Percentiles rank a stretch among this genome's conserved stretches.
These are phyloP conservation scores for Alligator mississippiensis DNA, from an alignment of 2,113 vertebrate genomes.

Conservation along the genomic window DNA sequence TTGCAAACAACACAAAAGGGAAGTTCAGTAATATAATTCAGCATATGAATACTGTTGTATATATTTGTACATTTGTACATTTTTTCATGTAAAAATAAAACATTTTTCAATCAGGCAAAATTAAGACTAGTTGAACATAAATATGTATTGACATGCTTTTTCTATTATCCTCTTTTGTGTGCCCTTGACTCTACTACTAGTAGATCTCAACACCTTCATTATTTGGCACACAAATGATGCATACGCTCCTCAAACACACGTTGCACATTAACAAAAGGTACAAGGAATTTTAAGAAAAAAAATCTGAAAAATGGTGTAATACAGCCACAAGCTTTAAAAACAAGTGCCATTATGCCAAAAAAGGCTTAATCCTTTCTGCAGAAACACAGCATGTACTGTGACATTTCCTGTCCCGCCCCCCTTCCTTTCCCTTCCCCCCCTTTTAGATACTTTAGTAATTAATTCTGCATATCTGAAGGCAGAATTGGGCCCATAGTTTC, in stretches of 20 bases:
- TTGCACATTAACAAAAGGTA: constrained; percentile 41
- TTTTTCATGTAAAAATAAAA: not conserved
- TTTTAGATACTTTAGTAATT: not conserved
- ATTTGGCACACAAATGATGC: constrained; percentile 30
- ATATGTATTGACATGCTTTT: not conserved
- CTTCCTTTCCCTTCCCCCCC: not conserved
- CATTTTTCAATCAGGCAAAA: not conserved
- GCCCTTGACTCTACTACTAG: not conserved
- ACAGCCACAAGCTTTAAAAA: constrained; percentile 35
- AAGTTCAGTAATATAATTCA: not conserved
- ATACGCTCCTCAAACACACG: constrained; percentile 30
- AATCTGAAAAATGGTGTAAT: not conserved
- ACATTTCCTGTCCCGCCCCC: not conserved
- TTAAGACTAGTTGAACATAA: not conserved
- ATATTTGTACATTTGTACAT: not conserved
- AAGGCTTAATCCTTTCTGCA: constrained; percentile 50
- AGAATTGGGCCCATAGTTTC: not conserved
- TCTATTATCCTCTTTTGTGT: not conserved
- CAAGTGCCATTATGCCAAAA: constrained; percentile 12
- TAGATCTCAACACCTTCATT: constrained; percentile 31
- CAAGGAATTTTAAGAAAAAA: constrained; percentile 47
- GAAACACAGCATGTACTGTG: not conserved
- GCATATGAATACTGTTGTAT: not conserved
- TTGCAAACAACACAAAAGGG: not conserved
- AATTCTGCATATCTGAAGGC: not conserved